phyloP scores from a whole-genome alignment of 1,140 invertebrate species.

The Mamestra configurata region DNA sequence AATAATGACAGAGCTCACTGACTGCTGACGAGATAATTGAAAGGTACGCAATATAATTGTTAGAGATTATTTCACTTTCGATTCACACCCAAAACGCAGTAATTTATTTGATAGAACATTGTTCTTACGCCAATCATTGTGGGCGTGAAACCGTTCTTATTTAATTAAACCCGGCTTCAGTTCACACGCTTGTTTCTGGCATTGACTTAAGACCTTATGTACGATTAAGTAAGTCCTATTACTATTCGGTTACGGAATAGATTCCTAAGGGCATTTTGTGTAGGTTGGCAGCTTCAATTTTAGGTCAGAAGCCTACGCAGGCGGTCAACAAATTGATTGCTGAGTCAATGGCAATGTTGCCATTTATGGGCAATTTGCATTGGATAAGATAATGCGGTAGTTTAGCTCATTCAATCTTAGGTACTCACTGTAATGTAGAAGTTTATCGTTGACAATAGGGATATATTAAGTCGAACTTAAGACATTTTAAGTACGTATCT shows the following conservation, averaged over 20 bases:
- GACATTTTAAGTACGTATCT: neutral
- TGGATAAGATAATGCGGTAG: neutral
- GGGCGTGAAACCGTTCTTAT: slow-evolving; percentile 32
- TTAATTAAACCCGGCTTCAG: slow-evolving; percentile 17
- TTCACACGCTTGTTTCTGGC: slow-evolving; percentile 23
- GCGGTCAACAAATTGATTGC: slow-evolving; percentile 26
- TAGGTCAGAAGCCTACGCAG: slow-evolving; percentile 34
- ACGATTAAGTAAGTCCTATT: slow-evolving; percentile 8
- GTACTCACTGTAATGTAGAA: neutral
- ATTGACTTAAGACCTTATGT: slow-evolving; percentile 37
- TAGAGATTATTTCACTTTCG: slow-evolving; percentile 48
- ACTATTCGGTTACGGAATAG: slow-evolving; percentile 21
- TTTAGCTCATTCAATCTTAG: neutral
- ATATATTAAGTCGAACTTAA: neutral
- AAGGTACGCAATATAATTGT: slow-evolving; percentile 46
- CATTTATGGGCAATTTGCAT: neutral
- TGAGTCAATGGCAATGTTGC: neutral
- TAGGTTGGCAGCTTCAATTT: slow-evolving; percentile 16
- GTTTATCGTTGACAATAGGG: neutral
- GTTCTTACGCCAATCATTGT: slow-evolving; percentile 39
- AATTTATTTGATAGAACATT: slow-evolving; percentile 41
- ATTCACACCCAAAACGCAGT: slow-evolving; percentile 49
- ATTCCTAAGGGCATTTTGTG: slow-evolving; percentile 29
- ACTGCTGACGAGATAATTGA: slow-evolving; percentile 47
- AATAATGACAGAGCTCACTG: slow-evolving; percentile 30